Conservation (phyloP, 2,113 vertebrate genomes). For the Narcine bancroftii region DNA sequence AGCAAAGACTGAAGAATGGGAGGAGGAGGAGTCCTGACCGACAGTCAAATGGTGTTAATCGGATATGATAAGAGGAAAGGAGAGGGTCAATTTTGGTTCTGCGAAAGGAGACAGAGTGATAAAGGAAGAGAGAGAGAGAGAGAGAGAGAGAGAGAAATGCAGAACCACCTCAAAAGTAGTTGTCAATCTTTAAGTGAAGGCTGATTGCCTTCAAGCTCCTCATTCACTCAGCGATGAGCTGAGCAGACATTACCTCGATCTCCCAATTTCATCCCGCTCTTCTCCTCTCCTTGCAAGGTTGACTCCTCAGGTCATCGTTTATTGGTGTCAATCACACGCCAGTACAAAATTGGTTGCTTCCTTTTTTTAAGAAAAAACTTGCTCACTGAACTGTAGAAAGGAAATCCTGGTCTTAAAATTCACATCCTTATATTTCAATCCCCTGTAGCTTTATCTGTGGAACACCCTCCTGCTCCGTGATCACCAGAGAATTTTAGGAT, state of each 20-base stretch:
- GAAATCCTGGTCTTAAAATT: neutral
- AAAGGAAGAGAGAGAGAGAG: too few species aligned
- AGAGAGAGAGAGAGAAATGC: too few species aligned
- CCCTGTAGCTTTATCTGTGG: neutral
- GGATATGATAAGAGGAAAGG: too few species aligned
- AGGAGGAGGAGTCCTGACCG: too few species aligned
- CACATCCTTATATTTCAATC: neutral
- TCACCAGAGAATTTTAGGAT: neutral
- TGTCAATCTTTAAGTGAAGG: neutral
- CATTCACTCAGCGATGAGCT: neutral
- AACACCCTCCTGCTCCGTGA: neutral
- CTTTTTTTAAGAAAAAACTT: neutral
- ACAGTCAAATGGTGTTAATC: too few species aligned
- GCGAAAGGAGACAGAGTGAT: too few species aligned
- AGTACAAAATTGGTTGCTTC: neutral
- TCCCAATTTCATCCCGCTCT: neutral
- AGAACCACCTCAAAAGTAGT: neutral
- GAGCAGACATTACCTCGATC: neutral
- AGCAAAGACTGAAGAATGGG: too few species aligned
- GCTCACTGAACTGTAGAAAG: neutral
- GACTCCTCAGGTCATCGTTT: neutral
- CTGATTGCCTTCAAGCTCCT: neutral
- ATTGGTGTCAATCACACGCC: neutral
- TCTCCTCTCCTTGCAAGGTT: neutral
- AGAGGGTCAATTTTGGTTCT: too few species aligned